A percentile compares a stretch with the other conserved stretches of the same genome.
Conservation (phyloP, 30 jellyfish, hydroid and myxozoan genomes). For the Clytia hemisphaerica region DNA sequence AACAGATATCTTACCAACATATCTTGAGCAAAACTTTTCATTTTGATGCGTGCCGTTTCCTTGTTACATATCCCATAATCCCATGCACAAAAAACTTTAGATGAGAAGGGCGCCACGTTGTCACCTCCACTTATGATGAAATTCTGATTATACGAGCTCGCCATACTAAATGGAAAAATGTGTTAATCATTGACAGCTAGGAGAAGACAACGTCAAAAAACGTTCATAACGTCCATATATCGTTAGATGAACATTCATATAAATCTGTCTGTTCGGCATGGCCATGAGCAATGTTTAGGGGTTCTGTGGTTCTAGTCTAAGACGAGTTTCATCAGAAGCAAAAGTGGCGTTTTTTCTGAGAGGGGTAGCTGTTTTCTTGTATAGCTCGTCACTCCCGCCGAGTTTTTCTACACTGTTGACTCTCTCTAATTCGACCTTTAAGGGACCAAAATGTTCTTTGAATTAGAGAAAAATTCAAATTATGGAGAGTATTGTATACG, state of each 20-base stretch:
- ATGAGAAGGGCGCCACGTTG: conserved; percentile 27
- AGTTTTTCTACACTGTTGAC: too few species aligned
- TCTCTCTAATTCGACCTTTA: too few species aligned
- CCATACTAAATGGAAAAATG: conserved; percentile 57
- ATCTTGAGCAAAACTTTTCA: conserved; percentile 58
- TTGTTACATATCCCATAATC: conserved; percentile 55
- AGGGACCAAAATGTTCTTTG: too few species aligned
- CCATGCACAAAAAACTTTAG: conserved; percentile 85
- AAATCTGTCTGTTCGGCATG: too few species aligned
- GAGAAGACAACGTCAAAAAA: neutral
- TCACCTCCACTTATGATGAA: conserved; percentile 51
- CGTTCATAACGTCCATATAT: neutral
- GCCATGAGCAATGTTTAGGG: too few species aligned
- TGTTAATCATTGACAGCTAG: neutral
- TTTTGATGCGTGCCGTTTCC: conserved; percentile 34
- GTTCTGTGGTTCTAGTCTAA: too few species aligned
- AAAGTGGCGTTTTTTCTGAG: too few species aligned
- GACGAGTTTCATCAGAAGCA: too few species aligned
- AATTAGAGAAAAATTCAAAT: too few species aligned
- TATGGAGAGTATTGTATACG: neutral
- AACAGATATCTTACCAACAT: conserved; percentile 46
- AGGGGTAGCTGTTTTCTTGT: too few species aligned
- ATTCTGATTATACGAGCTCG: conserved; percentile 58
- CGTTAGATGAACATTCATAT: too few species aligned
- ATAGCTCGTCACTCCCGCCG: too few species aligned